Conservation (phyloP, 2,888 invertebrate species). For the Ptilodon capucinus region DNA sequence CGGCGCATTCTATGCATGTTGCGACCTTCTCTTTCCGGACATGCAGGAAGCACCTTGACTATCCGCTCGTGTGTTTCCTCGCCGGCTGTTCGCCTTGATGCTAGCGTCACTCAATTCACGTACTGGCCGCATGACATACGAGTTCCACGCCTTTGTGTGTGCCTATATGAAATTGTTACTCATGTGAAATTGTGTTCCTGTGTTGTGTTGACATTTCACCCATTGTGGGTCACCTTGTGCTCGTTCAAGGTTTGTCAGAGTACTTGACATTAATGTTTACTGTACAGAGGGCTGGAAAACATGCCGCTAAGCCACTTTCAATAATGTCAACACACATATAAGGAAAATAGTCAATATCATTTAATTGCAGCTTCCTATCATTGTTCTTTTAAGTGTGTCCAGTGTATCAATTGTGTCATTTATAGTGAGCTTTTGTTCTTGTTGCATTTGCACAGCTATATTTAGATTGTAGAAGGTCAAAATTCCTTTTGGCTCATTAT, state of each 20-base stretch:
- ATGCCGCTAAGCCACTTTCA: slow-evolving; percentile 56
- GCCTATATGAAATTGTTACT: slow-evolving; percentile 51
- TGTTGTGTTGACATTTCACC: slow-evolving; percentile 77
- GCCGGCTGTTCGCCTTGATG: slow-evolving; percentile 72
- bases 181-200: slow-evolving; percentile 54
- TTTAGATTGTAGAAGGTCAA: neutral
- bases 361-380: slow-evolving; percentile 38
- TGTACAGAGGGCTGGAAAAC: slow-evolving; percentile 46
- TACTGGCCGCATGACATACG: slow-evolving; percentile 57
- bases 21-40: slow-evolving; percentile 81
- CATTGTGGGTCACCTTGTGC: slow-evolving; percentile 75
- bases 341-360: slow-evolving; percentile 48
- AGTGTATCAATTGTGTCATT: slow-evolving; percentile 14
- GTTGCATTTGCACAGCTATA: neutral
- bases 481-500: neutral
- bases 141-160: slow-evolving; percentile 56
- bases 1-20: slow-evolving; percentile 71
- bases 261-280: slow-evolving; percentile 73
- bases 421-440: slow-evolving; percentile 7
- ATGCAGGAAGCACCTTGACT: slow-evolving; percentile 81
- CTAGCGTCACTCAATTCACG: slow-evolving; percentile 63
- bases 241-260: slow-evolving; percentile 63
- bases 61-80: slow-evolving; percentile 75
- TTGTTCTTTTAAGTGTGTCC: slow-evolving; percentile 35
- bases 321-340: slow-evolving; percentile 34